Evolutionary conservation across 2,113 vertebrate genomes (phyloP), one percentile per base, ranked within the genome.

Genomic region (Anolis carolinensis): DNA sequence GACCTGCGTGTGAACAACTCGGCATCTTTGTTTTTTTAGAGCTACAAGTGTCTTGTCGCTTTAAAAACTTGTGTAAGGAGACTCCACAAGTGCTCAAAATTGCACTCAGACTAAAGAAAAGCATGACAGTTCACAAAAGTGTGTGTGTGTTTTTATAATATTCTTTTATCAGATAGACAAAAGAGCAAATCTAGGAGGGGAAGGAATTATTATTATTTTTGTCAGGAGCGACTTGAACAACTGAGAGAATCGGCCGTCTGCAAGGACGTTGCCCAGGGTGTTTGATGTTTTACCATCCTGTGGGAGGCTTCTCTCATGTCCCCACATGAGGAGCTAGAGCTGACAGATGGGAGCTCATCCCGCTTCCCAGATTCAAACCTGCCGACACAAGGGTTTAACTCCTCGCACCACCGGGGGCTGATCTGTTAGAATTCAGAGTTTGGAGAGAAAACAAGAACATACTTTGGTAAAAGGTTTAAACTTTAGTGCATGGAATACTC

Each of bases 1-100:
- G 20, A 97, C 98, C 10, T 99, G 98, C 59, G 97, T 99, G 90
- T 99, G 96, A 98, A 36, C 70, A 0, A 70, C 6, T 36, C 86
- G n/a, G n/a, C n/a, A n/a, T n/a, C n/a, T n/a, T 59, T 13, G 14
- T 59, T 59, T 34, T 79, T 63, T 72, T 39, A 27, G 18, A 44
- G 30, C 10, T 7, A 63, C 36, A 2, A 74, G 77, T 67, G 0
- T 39, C 0, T 63, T n/a, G n/a, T n/a, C n/a, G n/a, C n/a, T n/a
- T n/a, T n/a, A n/a, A n/a, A n/a, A 73, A 77, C 90, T 70, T 11
- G 84, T 80, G 79, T 74, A 72, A 81, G 76, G 63, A 92, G 76
- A 86, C 70, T 90, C 80, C 80, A 83, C 0, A 88, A 10, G 84
- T 71, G 79, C 48, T 85, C 84, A 74, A 44, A 21, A 70, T 80